Percentiles rank a stretch among this genome's conserved stretches.
Conservation (phyloP, 2,113 vertebrate genomes). For the Puffinus mauretanicus region DNA sequence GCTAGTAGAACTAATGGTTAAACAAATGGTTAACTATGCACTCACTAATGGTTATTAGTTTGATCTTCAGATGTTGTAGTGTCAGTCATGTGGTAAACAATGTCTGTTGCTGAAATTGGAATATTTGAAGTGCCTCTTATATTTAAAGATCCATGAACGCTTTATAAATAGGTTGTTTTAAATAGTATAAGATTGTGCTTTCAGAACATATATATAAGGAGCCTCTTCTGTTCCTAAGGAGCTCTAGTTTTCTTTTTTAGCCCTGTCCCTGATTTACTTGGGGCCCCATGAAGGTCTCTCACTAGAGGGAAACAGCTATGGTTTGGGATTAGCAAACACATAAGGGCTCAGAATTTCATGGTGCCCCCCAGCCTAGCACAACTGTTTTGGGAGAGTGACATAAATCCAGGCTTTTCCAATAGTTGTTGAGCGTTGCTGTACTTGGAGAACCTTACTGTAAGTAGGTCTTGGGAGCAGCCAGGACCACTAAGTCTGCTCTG, state of each 20-base stretch:
- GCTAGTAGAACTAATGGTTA: not conserved
- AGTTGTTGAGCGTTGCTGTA: not conserved
- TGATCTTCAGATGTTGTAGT: not conserved
- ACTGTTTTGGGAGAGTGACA: not conserved
- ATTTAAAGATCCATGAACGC: not conserved
- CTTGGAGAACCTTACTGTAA: not conserved
- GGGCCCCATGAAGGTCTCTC: not conserved
- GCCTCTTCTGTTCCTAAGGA: not conserved
- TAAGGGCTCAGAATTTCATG: not conserved
- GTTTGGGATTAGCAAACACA: not conserved
- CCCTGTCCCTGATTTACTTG: not conserved
- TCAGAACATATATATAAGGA: not conserved
- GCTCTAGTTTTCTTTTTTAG: slow-evolving; percentile 19
- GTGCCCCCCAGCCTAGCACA: not conserved
- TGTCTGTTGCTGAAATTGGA: not conserved
- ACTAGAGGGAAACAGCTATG: not conserved
- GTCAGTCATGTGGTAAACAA: not conserved
- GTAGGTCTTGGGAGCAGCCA: not conserved
- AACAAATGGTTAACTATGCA: not conserved
- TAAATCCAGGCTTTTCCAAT: not conserved
- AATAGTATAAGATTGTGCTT: slow-evolving; percentile 5
- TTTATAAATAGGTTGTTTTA: slow-evolving; percentile 55
- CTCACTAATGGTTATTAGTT: not conserved
- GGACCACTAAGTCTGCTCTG: not conserved
- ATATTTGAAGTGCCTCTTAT: slow-evolving; percentile 31